Evolutionary conservation across 2,113 vertebrate genomes (phyloP).

Genomic region (Empidonax alnorum): DNA sequence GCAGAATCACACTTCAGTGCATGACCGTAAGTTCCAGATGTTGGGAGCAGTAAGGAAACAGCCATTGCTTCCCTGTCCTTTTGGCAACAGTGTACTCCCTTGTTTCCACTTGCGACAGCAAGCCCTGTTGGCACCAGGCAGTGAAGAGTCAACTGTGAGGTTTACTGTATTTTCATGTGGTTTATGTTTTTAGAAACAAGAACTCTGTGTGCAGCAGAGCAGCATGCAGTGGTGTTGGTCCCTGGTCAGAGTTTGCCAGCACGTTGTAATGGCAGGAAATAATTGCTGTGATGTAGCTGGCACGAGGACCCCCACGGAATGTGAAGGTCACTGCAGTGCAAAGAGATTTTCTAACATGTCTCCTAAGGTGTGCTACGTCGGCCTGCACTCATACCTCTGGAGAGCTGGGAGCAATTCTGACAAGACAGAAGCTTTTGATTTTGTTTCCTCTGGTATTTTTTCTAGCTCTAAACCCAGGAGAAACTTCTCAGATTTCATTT

Average conservation of each 20-base stretch:
- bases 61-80: not conserved
- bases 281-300: not conserved
- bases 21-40: not conserved
- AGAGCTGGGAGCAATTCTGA: not conserved
- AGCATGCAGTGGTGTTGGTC: not conserved
- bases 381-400: not conserved
- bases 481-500: not conserved
- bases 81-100: not conserved
- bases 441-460: not conserved
- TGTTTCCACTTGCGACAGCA: not conserved
- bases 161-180: not conserved
- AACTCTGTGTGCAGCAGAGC: not conserved
- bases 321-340: not conserved
- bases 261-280: not conserved
- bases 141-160: not conserved
- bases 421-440: not conserved
- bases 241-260: not conserved
- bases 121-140: not conserved
- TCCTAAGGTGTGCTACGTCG: not conserved
- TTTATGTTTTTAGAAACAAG: not conserved
- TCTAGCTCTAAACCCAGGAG: not conserved
- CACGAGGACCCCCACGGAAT: fast-evolving
- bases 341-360: not conserved
- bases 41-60: not conserved
- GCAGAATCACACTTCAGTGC: not conserved